Base-by-base conservation (phyloP, 2,797 vertebrate genomes). In the Microtus californicus region DNA sequence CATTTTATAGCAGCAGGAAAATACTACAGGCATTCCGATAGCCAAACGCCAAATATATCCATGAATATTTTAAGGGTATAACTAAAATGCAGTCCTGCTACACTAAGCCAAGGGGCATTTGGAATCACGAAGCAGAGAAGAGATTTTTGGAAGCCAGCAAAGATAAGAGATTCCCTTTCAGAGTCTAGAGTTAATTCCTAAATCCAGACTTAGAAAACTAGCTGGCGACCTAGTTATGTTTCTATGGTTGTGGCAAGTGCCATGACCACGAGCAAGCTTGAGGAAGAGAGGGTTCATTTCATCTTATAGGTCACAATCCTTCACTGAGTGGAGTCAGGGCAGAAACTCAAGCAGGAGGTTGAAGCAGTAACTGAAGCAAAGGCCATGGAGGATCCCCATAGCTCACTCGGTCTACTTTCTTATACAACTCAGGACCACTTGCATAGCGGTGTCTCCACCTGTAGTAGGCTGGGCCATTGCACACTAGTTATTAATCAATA, bases 151-250 rank as follows among this genome's bases (percentile, higher is more conserved):
- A 8, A 74, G 29, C 69, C 59, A 73, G 34, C 3, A 81, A 34
- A 71, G 87, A 7, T 6, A 93, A 77, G 19, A 79, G 23, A 86
- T 59, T 78, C 34, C 59, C 37, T 71, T 34, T n/a, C n/a, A 92
- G 71, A 61, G 19, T 48, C 25, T 63, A 94, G 34, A 82, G 45
- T 89, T 89, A 79, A 90, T 87, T 25, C 10, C 78, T 9, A 40
- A 89, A 88, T 79, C 51, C 74, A 96, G 43, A 92, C 59, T 85
- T 82, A 83, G 87, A 92, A 88, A 91, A 71, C 11, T n/a, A 71
- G 45, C 45, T 15, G 31, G 21, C n/a, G 19, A 11, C 43, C 82
- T n/a, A 25, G 4, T 48, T 69, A 48, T 12, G 31, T 69, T 25
- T 10, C 82, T n/a, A 31, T 82, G 17, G 11, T 21, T 23, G 9